Base-by-base conservation (phyloP, 1,140 invertebrate genomes). In the Camponotus floridanus region DNA sequence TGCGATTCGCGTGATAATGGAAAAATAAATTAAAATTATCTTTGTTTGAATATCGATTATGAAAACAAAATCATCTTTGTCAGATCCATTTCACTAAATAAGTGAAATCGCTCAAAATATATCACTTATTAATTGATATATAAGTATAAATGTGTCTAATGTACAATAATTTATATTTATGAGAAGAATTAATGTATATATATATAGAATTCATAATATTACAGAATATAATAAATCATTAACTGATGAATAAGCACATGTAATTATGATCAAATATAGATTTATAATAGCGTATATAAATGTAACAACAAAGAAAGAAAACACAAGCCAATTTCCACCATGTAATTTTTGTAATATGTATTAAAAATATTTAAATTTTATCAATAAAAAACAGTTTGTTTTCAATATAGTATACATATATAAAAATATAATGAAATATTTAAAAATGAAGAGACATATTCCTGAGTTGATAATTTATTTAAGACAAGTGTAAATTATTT, bases 161-260 rank as follows among this genome's bases (percentile, higher is more conserved):
- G 90, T 93, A 90, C 89, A 92, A 93, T 93, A 93, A 93, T 91
- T 93, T 94, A 91, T 93, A 94, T 94, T 93, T 93, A 93, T 94
- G 90, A 92, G 83, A 91, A 79, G 83, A 83, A 90, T 92, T 90
- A 90, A 91, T 92, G 90, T 92, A 92, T 92, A 48, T 78, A 59
- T 64, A 80, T 59, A 92, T 93, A 92, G 26, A 26, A 92, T 88
- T 91, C 74, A 59, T 87, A 90, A 89, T 83, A 78, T 87, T 78
- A 86, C 55, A 90, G 45, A 48, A 88, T 65, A 45, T 11, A 39
- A 87, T 71, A 48, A 78, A 86, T 84, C 62, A 67, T 83, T 89
- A 83, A 87, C 59, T 79, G 42, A 74, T 48, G 61, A 85, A 15
- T 78, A 86, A 81, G 80, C 79, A 51, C 4, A 73, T 90, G 86